These are phyloP conservation scores for Drosophila seguyi DNA, from an alignment of 1,140 invertebrate genomes.

Conservation along the genomic window DNA sequence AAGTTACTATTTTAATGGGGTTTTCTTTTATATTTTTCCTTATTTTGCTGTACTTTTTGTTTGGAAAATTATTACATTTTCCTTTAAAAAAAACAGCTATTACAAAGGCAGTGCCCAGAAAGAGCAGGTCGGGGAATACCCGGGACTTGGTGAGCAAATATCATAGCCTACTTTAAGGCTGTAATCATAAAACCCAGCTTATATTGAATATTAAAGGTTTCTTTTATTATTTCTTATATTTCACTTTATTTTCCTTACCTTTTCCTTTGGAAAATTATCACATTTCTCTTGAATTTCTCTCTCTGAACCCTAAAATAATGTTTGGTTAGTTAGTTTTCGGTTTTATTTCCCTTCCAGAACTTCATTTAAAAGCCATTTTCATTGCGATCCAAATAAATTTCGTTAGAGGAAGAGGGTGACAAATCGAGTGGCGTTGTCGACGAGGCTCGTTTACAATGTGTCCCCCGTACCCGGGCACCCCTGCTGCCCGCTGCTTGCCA, in stretches of 20 bases:
- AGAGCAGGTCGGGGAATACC: background rate
- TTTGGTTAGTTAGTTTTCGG: slow-evolving; percentile 34
- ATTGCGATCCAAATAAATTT: slow-evolving; percentile 52
- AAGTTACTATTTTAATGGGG: background rate
- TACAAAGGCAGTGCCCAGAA: no score
- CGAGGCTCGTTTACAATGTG: slow-evolving; percentile 49
- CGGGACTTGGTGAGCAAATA: no score
- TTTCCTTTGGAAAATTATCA: background rate
- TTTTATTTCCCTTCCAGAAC: slow-evolving; percentile 45
- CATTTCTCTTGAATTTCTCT: background rate
- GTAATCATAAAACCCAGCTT: background rate
- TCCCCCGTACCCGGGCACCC: background rate
- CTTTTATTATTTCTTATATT: background rate
- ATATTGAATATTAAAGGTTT: background rate
- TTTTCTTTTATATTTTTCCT: background rate
- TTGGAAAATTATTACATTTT: background rate
- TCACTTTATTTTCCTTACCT: background rate
- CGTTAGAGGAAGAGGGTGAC: slow-evolving; percentile 5
- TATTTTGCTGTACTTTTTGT: background rate
- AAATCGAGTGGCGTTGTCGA: slow-evolving; percentile 27
- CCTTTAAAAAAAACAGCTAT: background rate
- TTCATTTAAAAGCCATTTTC: slow-evolving; percentile 80
- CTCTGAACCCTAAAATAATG: slow-evolving; percentile 25
- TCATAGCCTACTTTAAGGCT: background rate
- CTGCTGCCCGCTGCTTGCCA: background rate